Evolutionary conservation across 2,113 vertebrate genomes (phyloP).

Genomic region (Lophius piscatorius): DNA sequence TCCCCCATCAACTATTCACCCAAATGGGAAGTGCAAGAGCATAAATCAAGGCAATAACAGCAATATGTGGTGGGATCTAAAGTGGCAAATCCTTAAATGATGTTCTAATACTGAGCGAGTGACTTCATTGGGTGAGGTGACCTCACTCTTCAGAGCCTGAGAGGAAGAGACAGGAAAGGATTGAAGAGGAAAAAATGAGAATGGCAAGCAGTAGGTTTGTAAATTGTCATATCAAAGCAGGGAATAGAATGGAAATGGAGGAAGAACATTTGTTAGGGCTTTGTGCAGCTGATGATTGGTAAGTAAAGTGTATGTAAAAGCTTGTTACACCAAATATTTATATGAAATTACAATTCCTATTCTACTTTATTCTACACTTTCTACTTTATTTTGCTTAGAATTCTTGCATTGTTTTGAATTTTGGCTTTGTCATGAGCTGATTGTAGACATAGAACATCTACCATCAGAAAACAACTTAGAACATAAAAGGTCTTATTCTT

Average conservation of each 20-base stretch:
- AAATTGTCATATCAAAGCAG: slow-evolving; percentile 15
- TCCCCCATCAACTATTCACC: slow-evolving; percentile 70
- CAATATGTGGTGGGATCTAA: slow-evolving; percentile 63
- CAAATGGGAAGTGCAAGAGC: slow-evolving; percentile 63
- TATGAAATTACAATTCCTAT: too few relatives aligned
- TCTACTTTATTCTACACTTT: too few relatives aligned
- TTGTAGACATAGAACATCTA: too few relatives aligned
- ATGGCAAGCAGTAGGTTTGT: not conserved
- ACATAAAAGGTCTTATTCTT: too few relatives aligned
- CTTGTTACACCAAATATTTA: too few relatives aligned
- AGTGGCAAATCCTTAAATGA: slow-evolving; percentile 68
- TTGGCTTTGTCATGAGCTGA: too few relatives aligned
- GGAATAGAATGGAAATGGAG: slow-evolving; percentile 3
- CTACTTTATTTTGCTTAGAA: too few relatives aligned
- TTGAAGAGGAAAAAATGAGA: slow-evolving; percentile 1
- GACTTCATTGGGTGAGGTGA: slow-evolving; percentile 65
- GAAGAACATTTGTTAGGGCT: not conserved
- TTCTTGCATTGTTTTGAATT: too few relatives aligned
- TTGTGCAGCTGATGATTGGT: too few relatives aligned
- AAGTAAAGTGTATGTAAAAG: too few relatives aligned
- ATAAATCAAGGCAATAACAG: slow-evolving; percentile 75
- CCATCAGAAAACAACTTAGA: too few relatives aligned
- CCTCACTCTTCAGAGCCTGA: slow-evolving; percentile 46
- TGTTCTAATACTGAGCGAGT: slow-evolving; percentile 59
- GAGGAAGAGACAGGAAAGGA: not conserved